Percentiles rank a stretch among this genome's conserved stretches.
Conservation (phyloP, 2,113 vertebrate species). For the Chiloscyllium plagiosum region DNA sequence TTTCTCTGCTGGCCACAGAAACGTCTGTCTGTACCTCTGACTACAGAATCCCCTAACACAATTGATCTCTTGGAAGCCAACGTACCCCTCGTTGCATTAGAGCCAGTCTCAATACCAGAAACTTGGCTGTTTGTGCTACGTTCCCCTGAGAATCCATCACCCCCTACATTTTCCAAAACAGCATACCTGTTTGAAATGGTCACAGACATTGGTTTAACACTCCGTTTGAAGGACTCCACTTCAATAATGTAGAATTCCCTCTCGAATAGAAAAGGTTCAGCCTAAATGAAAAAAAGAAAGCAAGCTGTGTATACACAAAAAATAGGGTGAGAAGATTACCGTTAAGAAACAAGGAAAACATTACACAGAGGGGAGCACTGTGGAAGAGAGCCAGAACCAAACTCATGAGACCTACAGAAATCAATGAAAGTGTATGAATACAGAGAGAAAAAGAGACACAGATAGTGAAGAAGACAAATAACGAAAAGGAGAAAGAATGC, state of each 20-base stretch:
- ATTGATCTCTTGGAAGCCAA: too few relatives aligned
- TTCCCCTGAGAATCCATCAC: too few relatives aligned
- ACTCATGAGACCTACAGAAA: neutral
- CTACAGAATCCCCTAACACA: too few relatives aligned
- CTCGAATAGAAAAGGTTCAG: neutral
- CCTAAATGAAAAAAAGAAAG: neutral
- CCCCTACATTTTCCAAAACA: too few relatives aligned
- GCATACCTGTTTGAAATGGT: too few relatives aligned
- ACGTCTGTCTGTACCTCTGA: too few relatives aligned
- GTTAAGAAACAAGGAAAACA: neutral
- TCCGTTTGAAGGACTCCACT: neutral
- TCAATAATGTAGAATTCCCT: neutral
- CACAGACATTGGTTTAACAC: neutral
- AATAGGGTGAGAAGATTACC: neutral
- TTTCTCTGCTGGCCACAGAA: too few relatives aligned
- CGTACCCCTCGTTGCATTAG: too few relatives aligned
- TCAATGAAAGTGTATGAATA: neutral
- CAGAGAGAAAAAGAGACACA: neutral
- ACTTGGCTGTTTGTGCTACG: too few relatives aligned
- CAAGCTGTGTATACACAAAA: neutral
- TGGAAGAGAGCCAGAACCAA: neutral
- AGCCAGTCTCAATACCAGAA: too few relatives aligned
- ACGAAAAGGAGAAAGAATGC: neutral
- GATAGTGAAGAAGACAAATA: neutral
- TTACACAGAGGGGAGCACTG: neutral